A percentile compares a stretch with the other conserved stretches of the same genome.
These are phyloP conservation scores for Epistrophella euchroma DNA, from an alignment of 2,888 invertebrate genomes.

Conservation along the genomic window DNA sequence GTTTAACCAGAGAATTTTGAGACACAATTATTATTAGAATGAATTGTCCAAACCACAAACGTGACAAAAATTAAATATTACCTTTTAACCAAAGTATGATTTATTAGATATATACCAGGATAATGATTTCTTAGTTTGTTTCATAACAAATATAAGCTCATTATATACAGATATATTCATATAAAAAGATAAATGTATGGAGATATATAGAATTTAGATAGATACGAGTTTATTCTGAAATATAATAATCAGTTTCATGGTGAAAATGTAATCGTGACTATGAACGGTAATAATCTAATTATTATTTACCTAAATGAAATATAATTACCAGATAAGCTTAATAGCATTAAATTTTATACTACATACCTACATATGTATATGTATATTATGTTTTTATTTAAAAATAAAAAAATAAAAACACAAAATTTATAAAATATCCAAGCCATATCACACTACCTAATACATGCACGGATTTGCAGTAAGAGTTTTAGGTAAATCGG, in stretches of 20 bases:
- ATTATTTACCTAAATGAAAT: slow-evolving; percentile 32
- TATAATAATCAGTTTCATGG: slow-evolving; percentile 39
- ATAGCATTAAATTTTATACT: slow-evolving; percentile 32
- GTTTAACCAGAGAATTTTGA: slow-evolving; percentile 31
- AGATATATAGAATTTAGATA: background rate
- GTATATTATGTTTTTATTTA: background rate
- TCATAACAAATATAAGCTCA: background rate
- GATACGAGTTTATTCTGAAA: slow-evolving; percentile 12
- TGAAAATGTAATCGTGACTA: slow-evolving; percentile 41
- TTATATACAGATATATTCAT: background rate
- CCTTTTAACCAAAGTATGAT: slow-evolving; percentile 32
- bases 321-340: slow-evolving; percentile 38
- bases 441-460: background rate
- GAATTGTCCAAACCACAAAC: slow-evolving; percentile 35
- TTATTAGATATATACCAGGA: slow-evolving; percentile 22
- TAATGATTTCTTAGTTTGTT: slow-evolving; percentile 32
- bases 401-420: background rate
- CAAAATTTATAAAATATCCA: slow-evolving; percentile 24
- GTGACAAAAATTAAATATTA: slow-evolving; percentile 45
- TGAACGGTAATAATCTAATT: slow-evolving; percentile 39
- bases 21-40: slow-evolving; percentile 33
- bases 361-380: background rate
- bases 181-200: background rate
- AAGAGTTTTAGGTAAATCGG: background rate
- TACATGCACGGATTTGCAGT: background rate